Evolutionary conservation across 1,140 invertebrate genomes (phyloP), one percentile per base, ranked within the genome.

Genomic region (Helicoverpa zea): DNA sequence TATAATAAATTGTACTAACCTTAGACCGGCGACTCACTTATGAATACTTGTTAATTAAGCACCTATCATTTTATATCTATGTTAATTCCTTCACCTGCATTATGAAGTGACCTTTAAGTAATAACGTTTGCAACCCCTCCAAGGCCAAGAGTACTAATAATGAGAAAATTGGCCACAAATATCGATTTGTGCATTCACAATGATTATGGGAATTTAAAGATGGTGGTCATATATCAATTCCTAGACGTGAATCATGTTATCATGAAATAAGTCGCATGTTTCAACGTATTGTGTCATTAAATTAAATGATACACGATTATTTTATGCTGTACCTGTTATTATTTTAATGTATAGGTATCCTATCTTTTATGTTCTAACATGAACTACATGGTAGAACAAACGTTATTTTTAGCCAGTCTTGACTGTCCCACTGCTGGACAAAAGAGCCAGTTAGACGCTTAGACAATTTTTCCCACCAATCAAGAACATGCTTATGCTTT

Each of bases 131-230:
- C 72, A 18, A 74, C 54, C 29, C 29, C 12, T 18, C 10, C 72
- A 58, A 74, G 72, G 72, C 13, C 72, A 11, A 5, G 35, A 43
- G 5, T 16, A 35, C 52, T 29, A 16, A 56, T 74, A 74, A 35
- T 18, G 11, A 58, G 52, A 2, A 35, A 30, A 54, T n/a, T 66
- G n/a, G 16, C n/a, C 11, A 30, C 9, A 12, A 16, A 54, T 56
- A 74, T 74, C 30, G 72, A 74, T 74, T 59, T 14, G 11, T 59
- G 72, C 72, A 74, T 58, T 74, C 30, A 10, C n/a, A 43, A 43
- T 72, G 68, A 61, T 2, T 12, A 59, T 74, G 72, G 16, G 72
- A 74, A 74, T 3, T 18, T 12, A 14, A 56, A 47, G 51, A 56
- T 72, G 49, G 12, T 73, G 11, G 64, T 23, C 64, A 11, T 23